Percentiles rank a stretch among this genome's conserved stretches.
These are phyloP conservation scores for Bos indicus DNA, from an alignment of 2,113 vertebrate species.

Conservation along the genomic window DNA sequence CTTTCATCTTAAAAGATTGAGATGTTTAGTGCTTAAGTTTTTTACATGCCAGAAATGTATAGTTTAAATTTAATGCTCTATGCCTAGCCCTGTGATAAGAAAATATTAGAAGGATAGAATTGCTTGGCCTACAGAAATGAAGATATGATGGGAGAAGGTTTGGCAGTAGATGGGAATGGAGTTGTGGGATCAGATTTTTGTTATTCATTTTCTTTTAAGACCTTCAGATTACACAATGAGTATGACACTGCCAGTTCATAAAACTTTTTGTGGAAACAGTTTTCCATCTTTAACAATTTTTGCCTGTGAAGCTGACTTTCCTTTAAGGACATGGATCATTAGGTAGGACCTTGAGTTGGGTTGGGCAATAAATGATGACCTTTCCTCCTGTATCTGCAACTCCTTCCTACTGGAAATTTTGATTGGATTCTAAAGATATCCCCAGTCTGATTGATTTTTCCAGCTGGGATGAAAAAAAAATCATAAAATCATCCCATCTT, in stretches of 20 bases:
- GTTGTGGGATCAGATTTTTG: not conserved
- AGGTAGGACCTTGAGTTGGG: not conserved
- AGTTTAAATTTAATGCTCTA: not conserved
- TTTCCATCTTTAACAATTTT: not conserved
- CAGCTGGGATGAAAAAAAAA: not conserved
- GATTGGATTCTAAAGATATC: not conserved
- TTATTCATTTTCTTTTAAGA: not conserved
- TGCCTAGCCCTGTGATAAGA: not conserved
- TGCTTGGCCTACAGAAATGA: not conserved
- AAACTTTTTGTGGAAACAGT: not conserved
- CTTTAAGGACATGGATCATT: not conserved
- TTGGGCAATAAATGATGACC: not conserved
- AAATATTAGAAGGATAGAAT: not conserved
- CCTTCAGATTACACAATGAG: not conserved
- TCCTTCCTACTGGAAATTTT: not conserved
- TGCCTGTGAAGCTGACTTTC: not conserved
- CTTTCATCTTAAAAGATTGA: not conserved
- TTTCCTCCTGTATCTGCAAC: not conserved
- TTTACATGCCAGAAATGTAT: not conserved
- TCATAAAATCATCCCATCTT: not conserved
- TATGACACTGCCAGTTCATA: not conserved
- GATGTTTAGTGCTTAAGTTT: not conserved
- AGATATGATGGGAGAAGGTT: not conserved
- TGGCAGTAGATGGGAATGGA: not conserved
- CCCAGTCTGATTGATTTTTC: not conserved